Percentiles rank a stretch among this genome's conserved stretches.
Conservation (phyloP, 2,797 vertebrate genomes). For the Rhinophrynus dorsalis region DNA sequence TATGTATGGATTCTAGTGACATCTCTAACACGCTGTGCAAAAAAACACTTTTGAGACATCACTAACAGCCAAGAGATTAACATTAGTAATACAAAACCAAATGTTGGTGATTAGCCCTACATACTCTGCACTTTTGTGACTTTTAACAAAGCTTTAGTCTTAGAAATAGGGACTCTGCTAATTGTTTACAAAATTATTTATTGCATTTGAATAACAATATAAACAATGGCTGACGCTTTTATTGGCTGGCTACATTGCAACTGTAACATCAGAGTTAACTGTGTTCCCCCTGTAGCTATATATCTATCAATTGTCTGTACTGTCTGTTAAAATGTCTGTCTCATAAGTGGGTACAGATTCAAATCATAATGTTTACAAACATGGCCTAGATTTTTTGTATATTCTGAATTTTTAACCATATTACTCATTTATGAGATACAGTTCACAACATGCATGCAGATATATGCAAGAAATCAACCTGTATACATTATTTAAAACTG, state of each 20-base stretch:
- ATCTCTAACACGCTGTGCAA: too few species aligned
- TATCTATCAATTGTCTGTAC: background rate
- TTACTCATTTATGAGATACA: conserved; percentile 40
- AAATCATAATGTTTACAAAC: conserved; percentile 33
- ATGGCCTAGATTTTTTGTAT: conserved; percentile 10
- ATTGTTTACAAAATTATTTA: background rate
- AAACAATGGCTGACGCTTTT: background rate
- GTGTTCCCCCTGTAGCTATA: background rate
- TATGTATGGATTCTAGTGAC: too few species aligned
- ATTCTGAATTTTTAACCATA: conserved; percentile 8
- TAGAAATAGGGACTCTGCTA: background rate
- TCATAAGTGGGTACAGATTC: conserved; percentile 9
- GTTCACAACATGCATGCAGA: conserved; percentile 5
- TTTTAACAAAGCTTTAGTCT: too few species aligned
- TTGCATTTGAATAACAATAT: background rate
- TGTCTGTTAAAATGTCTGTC: background rate
- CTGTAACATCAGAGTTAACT: background rate
- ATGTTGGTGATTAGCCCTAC: too few species aligned
- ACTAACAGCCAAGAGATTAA: too few species aligned
- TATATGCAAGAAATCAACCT: background rate
- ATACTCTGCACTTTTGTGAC: too few species aligned
- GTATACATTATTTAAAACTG: conserved; percentile 1
- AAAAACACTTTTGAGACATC: too few species aligned
- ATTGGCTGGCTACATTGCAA: background rate
- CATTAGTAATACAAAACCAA: too few species aligned